Evolutionary conservation across 2,113 vertebrate species (phyloP), one percentile per base, ranked within the genome.

Genomic region (western clawed frog (Xenopus tropicalis)): DNA sequence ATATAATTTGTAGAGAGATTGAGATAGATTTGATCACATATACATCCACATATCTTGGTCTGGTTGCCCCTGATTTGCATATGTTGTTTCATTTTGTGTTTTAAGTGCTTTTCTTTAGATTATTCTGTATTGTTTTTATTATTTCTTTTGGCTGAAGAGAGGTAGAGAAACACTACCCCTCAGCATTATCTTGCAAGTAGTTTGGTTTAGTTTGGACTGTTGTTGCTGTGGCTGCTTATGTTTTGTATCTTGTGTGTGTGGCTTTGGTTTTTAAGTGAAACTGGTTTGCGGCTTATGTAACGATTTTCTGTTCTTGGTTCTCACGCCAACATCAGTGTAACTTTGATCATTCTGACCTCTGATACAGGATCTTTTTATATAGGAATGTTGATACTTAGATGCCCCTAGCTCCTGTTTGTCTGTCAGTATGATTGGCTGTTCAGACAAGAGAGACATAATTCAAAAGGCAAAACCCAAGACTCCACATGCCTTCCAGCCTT

Each of bases 381-480:
- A 56, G 62, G 44, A 43, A 61, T 63, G 65, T 46, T 76, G 73
- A 76, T 63, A 56, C 65, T 56, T 63, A 43, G 23, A 57, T 54
- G 73, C 73, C 66, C 66, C 57, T 20, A 76, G 73, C 73, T 52
- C 44, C 72, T 52, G 56, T 62, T 69, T 76, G 73, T 74, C 72
- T 74, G 65, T 69, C 73, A 69, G 66, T 69, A 57, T 76, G 73
- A 76, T 76, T 69, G 66, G 73, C 73, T 69, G 66, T 24, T 69
- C 73, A 76, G 66, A 76, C 73, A 74, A 74, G 66, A 61, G 73
- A 76, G 73, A 69, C 73, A 56, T 69, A 56, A 76, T 62, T 76
- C 66, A 76, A 76, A 74, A 68, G 71, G 65, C 72, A 62, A 74
- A 76, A 63, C 59, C 59, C 66, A 56, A 69, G 66, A 69, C 67